Conservation (phyloP, 2,113 vertebrate species). For the Protobothrops flavoviridis region DNA sequence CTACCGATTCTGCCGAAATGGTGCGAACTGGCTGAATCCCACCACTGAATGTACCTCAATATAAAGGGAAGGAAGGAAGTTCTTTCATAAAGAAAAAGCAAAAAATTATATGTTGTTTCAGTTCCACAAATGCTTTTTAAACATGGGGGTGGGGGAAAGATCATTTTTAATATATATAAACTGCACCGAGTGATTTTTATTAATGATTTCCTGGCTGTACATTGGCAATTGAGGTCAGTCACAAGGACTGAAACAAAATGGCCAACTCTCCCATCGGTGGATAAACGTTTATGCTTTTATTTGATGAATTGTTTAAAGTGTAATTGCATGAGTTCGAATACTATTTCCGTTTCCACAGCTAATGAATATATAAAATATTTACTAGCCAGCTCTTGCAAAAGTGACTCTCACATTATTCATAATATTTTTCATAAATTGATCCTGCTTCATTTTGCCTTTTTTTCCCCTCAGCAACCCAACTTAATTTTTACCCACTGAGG, state of each 20-base stretch:
- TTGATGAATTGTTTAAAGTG: conserved; percentile 36
- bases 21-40: no score
- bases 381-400: background rate
- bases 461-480: conserved; percentile 27
- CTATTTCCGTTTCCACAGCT: conserved; percentile 25
- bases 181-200: conserved; percentile 9
- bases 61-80: conserved; percentile 13
- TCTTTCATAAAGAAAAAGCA: conserved; percentile 43
- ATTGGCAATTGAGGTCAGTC: conserved; percentile 13
- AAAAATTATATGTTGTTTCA: conserved; percentile 64
- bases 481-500: background rate
- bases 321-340: conserved; percentile 25
- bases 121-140: conserved; percentile 40
- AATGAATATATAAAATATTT: conserved; percentile 41
- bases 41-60: background rate
- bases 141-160: conserved; percentile 2
- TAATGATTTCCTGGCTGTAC: background rate
- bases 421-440: background rate
- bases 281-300: conserved; percentile 30
- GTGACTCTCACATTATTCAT: background rate
- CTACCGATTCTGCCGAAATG: no score
- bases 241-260: conserved; percentile 12
- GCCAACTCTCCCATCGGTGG: conserved; percentile 13
- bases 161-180: conserved; percentile 24
- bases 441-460: background rate